Base-by-base conservation (phyloP, 2,888 invertebrate genomes). In the Dasypogon diadema region DNA sequence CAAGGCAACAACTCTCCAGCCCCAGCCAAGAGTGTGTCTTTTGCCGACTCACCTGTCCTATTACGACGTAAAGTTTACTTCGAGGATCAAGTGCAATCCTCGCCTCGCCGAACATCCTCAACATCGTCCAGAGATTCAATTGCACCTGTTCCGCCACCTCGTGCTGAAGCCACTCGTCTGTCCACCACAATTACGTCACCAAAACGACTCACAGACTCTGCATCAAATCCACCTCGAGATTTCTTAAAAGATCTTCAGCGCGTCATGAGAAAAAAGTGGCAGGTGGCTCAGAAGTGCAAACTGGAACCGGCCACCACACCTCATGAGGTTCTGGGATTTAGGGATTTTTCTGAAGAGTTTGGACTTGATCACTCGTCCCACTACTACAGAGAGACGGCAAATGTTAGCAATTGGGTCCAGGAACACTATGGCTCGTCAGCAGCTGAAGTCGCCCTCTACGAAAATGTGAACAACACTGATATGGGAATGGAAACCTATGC, bases 211-310 rank as follows among this genome's bases (percentile, higher is more conserved):
- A 89, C 90, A 0, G 93, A 93, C 76, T 91, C 91, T 0, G 89
- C 89, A 76, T 91, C 91, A 79, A 92, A 92, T 81, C 93, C 94
- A 2, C 93, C 93, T 0, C 91, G 91, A 24, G 94, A 94, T 76
- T 96, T 97, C 82, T 87, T 97, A 55, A 93, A 93, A 83, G 96
- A 97, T 84, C 87, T 97, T 60, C 96, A 97, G 83, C 89, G 96
- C 70, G 96, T 97, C 0, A 96, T 97, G 94, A 90, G 94, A 79
- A 96, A 96, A 83, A 97, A 97, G 82, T 94, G 94, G 94, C 94
- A 95, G 82, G 95, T 96, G 0, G 96, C 96, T 2, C 96, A 97
- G 82, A 96, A 96, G 83, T 95, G 96, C 83, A 94, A 95, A 85
- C 87, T 93, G 22, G 96, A 96, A 84, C 91, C 92, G 12, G 91